phyloP scores from a whole-genome alignment of 2,888 invertebrate genomes.

The Aphelenchoides bicaudatus region DNA sequence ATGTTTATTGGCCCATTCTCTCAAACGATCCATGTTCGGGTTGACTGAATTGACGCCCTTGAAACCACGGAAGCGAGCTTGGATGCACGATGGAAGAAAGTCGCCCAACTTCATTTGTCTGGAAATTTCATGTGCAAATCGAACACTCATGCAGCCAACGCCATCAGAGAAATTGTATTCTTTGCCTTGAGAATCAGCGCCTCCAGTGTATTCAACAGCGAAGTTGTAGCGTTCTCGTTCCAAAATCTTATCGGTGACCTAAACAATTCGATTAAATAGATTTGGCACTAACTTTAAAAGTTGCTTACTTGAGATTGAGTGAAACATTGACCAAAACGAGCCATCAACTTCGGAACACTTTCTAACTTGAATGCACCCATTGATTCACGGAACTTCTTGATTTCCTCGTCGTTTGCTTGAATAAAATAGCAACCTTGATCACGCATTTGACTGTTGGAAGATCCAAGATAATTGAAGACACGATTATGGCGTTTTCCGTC shows the following conservation, averaged over 20 bases:
- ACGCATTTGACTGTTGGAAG: slow-evolving; percentile 59
- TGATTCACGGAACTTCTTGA: slow-evolving; percentile 29
- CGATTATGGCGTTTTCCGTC: too few species aligned
- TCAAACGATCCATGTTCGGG: too few species aligned
- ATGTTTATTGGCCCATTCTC: too few species aligned
- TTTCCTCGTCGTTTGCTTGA: slow-evolving; percentile 34
- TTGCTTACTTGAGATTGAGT: slow-evolving; percentile 33
- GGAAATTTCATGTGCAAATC: slow-evolving; percentile 21
- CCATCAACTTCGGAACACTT: slow-evolving; percentile 58
- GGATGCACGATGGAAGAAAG: slow-evolving; percentile 46
- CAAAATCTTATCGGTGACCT: slow-evolving; percentile 32
- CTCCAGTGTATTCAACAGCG: slow-evolving; percentile 31
- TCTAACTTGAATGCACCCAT: slow-evolving; percentile 48
- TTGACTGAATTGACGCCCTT: slow-evolving; percentile 57
- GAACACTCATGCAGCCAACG: slow-evolving; percentile 35
- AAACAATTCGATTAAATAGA: slow-evolving; percentile 11
- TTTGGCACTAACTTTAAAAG: neutral
- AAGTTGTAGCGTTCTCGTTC: slow-evolving; percentile 24
- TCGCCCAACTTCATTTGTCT: slow-evolving; percentile 26
- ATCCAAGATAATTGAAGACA: slow-evolving; percentile 55
- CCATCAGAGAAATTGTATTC: slow-evolving; percentile 43
- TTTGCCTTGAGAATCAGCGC: slow-evolving; percentile 29
- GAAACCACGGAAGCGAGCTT: slow-evolving; percentile 57
- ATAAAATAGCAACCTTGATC: slow-evolving; percentile 58
- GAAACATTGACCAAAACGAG: slow-evolving; percentile 40